Conservation (phyloP, 2,797 vertebrate species). For the Hypotaenidia okinawae region DNA sequence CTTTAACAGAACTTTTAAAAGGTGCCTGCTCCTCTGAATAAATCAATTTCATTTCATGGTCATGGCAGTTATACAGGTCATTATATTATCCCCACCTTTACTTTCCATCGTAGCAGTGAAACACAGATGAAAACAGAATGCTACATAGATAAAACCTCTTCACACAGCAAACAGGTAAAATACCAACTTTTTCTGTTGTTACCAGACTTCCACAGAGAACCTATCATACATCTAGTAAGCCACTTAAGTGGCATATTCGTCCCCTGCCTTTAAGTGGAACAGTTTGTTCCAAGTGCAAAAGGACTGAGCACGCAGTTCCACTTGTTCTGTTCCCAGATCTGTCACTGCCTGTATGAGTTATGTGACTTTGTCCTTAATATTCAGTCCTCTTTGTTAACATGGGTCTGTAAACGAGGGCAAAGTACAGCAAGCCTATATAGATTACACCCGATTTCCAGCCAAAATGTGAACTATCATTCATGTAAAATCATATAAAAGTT, state of each 20-base stretch:
- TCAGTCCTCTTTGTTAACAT: too few species aligned
- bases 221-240: not conserved
- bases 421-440: not conserved
- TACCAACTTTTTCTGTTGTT: not conserved
- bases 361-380: not conserved
- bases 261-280: not conserved
- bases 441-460: not conserved
- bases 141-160: not conserved
- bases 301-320: not conserved
- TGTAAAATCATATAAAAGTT: too few species aligned
- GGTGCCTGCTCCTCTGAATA: not conserved
- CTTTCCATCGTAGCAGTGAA: not conserved
- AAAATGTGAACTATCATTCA: not conserved
- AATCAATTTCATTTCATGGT: not conserved
- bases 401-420: not conserved
- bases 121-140: not conserved
- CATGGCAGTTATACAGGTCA: not conserved
- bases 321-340: not conserved
- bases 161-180: not conserved
- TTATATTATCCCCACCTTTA: not conserved
- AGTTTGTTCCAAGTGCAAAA: not conserved
- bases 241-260: not conserved
- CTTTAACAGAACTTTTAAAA: not conserved
- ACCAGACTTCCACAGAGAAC: not conserved
- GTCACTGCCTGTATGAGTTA: not conserved